Percentiles rank a stretch among this genome's conserved stretches.
Evolutionary conservation across 2,888 invertebrate species (phyloP).

Genomic region (Tethea ocularis): DNA sequence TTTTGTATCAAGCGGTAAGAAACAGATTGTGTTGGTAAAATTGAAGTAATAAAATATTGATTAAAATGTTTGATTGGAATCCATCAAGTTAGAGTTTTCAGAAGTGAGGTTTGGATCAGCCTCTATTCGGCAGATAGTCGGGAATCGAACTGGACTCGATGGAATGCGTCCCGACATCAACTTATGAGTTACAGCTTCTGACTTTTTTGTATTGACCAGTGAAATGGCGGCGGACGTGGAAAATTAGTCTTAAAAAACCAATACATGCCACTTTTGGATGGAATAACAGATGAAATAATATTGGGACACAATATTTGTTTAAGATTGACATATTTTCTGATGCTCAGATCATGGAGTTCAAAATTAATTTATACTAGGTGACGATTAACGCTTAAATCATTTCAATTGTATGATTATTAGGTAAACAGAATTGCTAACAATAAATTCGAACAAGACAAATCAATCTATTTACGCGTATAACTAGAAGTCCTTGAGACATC

Average conservation of each 20-base stretch:
- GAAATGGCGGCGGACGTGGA: conserved; percentile 42
- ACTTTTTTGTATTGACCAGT: conserved; percentile 51
- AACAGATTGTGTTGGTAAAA: background rate
- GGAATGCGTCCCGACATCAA: conserved; percentile 74
- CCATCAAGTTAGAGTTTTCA: background rate
- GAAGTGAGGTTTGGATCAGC: conserved; percentile 36
- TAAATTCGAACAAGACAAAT: conserved; percentile 46
- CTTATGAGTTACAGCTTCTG: conserved; percentile 71
- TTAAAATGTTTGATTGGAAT: background rate
- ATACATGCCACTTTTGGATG: background rate
- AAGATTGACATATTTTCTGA: background rate
- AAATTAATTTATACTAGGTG: background rate
- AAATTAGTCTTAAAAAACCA: conserved; percentile 44
- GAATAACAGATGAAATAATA: background rate
- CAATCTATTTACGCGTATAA: conserved; percentile 46
- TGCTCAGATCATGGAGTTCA: background rate
- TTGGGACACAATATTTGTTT: background rate
- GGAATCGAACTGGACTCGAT: conserved; percentile 53
- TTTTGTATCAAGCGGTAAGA: background rate
- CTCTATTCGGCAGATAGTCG: conserved; percentile 49
- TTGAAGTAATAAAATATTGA: background rate
- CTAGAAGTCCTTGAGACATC: conserved; percentile 64
- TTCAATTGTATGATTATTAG: background rate
- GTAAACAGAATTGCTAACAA: conserved; percentile 18
- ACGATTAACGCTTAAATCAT: background rate